phyloP scores from a whole-genome alignment of 2,888 invertebrate genomes.

The Idaea aversata region DNA sequence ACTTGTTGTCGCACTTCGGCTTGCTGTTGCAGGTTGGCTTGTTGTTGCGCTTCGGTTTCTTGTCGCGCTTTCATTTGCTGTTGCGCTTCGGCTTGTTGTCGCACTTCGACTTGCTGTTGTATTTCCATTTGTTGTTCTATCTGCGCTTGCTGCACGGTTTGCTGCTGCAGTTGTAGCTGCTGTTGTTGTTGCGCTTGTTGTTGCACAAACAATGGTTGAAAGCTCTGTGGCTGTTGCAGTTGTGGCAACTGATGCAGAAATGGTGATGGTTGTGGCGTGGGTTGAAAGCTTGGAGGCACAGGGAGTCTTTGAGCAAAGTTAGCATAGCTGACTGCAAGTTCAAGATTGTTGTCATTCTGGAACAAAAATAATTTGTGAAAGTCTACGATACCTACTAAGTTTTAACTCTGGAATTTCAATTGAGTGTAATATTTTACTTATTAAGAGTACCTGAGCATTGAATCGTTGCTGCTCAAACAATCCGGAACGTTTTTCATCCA shows the following conservation, averaged over 20 bases:
- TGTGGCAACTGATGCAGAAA: conserved; percentile 19
- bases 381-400: neutral
- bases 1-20: too few relatives aligned
- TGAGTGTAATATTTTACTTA: neutral
- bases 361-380: conserved; percentile 25
- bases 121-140: neutral
- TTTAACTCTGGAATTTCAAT: conserved; percentile 9
- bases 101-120: neutral
- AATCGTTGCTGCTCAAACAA: neutral
- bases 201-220: conserved; percentile 10
- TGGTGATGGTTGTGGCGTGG: conserved; percentile 21
- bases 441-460: conserved; percentile 1
- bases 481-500: neutral
- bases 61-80: too few relatives aligned
- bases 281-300: conserved; percentile 19
- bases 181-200: neutral
- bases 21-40: too few relatives aligned
- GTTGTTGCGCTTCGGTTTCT: too few relatives aligned
- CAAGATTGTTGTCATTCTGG: conserved; percentile 49
- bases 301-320: conserved; percentile 54
- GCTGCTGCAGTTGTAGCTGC: neutral
- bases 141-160: neutral
- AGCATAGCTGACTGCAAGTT: conserved; percentile 59
- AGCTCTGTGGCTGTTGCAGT: conserved; percentile 10
- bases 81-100: neutral